Conservation (phyloP, 2,113 vertebrate genomes). For the Morone chrysops region DNA sequence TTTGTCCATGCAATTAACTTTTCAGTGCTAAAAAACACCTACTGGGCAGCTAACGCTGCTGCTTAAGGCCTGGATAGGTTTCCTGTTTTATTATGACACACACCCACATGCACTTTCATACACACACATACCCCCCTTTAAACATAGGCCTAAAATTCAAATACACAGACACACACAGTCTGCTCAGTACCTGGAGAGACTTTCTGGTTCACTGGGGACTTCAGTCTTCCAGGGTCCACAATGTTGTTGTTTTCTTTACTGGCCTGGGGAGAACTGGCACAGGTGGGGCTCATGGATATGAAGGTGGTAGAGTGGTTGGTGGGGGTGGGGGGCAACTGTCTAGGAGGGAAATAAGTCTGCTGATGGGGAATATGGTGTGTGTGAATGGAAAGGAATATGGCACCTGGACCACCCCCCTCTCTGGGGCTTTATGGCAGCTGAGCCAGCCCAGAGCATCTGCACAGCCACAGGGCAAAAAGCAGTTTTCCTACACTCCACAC, state of each 20-base stretch:
- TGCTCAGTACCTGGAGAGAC: slow-evolving; percentile 45
- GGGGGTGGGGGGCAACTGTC: slow-evolving; percentile 22
- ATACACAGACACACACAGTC: slow-evolving; percentile 34
- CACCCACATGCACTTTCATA: slow-evolving; percentile 51
- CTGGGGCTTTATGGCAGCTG: slow-evolving; percentile 81
- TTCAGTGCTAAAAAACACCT: slow-evolving; percentile 64
- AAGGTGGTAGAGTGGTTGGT: slow-evolving; percentile 54
- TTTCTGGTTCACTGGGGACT: slow-evolving; percentile 37
- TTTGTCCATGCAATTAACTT: slow-evolving; percentile 74
- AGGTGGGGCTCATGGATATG: slow-evolving; percentile 63
- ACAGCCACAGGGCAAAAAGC: slow-evolving; percentile 79
- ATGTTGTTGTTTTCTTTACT: slow-evolving; percentile 66
- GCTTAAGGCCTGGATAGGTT: slow-evolving; percentile 60
- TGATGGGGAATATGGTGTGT: slow-evolving; percentile 61
- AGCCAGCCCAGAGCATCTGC: slow-evolving; percentile 83
- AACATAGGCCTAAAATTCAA: slow-evolving; percentile 40
- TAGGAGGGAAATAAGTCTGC: slow-evolving; percentile 40
- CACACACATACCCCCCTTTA: slow-evolving; percentile 8
- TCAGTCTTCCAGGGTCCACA: slow-evolving; percentile 36
- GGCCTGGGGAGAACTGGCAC: slow-evolving; percentile 66
- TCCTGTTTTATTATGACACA: slow-evolving; percentile 48
- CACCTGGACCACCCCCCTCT: slow-evolving; percentile 78
- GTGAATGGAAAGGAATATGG: slow-evolving; percentile 55
- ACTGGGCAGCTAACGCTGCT: slow-evolving; percentile 51
- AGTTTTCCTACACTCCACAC: slow-evolving; percentile 58